These are phyloP conservation scores for Parasteatoda lunata DNA, from an alignment of 2,888 invertebrate genomes.

Conservation along the genomic window DNA sequence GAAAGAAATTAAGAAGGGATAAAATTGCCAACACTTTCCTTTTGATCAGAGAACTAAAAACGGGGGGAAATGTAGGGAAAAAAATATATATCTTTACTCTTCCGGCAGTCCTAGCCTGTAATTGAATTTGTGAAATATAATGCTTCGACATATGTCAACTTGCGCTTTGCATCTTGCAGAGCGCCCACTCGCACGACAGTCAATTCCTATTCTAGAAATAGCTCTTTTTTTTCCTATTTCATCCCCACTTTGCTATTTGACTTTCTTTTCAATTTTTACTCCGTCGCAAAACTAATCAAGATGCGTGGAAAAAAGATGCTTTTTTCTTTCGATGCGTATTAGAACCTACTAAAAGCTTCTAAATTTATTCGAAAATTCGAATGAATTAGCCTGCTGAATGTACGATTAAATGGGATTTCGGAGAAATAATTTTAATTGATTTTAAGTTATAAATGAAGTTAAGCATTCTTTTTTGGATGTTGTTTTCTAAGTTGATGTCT, in stretches of 20 bases:
- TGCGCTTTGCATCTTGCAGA: conserved; percentile 29
- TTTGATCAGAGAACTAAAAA: conserved; percentile 21
- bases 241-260: conserved; percentile 14
- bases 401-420: conserved; percentile 45
- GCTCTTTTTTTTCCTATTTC: conserved; percentile 4
- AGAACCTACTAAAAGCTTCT: conserved; percentile 50
- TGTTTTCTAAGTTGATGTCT: too few relatives aligned
- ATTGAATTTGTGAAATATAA: conserved; percentile 66
- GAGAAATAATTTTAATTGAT: conserved; percentile 52
- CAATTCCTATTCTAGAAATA: conserved; percentile 19
- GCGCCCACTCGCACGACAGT: conserved; percentile 26
- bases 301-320: neutral
- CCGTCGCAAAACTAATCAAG: conserved; percentile 47
- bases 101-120: conserved; percentile 40
- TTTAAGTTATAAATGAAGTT: neutral
- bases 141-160: conserved; percentile 64
- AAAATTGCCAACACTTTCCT: conserved; percentile 9
- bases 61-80: neutral
- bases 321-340: conserved; percentile 43
- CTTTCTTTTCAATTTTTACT: conserved; percentile 17
- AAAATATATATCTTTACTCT: conserved; percentile 3
- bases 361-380: conserved; percentile 4
- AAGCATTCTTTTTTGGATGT: too few relatives aligned
- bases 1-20: neutral
- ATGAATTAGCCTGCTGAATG: conserved; percentile 40